A percentile compares a stretch with the other conserved stretches of the same genome.
These are phyloP conservation scores for Narcine bancroftii DNA, from an alignment of 2,113 vertebrate species.

Conservation along the genomic window DNA sequence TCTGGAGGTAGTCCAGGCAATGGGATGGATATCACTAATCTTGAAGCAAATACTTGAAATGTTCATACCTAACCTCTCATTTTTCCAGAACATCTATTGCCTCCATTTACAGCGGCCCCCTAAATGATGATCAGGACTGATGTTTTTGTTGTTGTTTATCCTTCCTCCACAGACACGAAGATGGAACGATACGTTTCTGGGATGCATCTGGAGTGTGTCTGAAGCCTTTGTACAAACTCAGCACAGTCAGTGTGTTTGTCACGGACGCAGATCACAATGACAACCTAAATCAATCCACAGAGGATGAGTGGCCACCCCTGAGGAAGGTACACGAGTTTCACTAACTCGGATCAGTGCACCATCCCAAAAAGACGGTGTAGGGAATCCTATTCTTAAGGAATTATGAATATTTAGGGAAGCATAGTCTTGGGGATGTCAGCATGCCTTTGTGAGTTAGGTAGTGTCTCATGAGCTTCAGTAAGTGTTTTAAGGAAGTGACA, in stretches of 20 bases:
- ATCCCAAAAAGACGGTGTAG: no score
- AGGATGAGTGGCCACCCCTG: constrained; percentile 92
- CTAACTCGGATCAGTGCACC: no score
- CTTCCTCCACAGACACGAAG: constrained; percentile 70
- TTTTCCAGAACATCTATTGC: no score
- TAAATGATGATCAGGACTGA: not conserved
- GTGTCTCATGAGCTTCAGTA: no score
- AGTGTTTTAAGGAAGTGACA: no score
- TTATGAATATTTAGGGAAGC: no score
- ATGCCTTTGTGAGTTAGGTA: no score
- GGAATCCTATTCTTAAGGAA: no score
- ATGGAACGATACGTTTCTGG: constrained; percentile 91
- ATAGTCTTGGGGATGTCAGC: no score
- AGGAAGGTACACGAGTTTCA: constrained; percentile 84
- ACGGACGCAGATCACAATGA: constrained; percentile 82
- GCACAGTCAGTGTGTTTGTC: constrained; percentile 79
- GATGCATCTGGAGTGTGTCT: constrained; percentile 90
- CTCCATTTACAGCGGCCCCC: no score
- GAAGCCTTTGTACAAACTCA: constrained; percentile 83
- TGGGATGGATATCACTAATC: not conserved
- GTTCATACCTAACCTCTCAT: no score
- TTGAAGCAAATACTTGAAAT: not conserved
- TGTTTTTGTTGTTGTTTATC: not conserved
- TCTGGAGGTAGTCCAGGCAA: not conserved
- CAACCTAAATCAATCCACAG: constrained; percentile 72